A percentile compares a stretch with the other conserved stretches of the same genome.
Evolutionary conservation across 2,888 invertebrate species (phyloP).

Genomic region (Sphinx pinastri): DNA sequence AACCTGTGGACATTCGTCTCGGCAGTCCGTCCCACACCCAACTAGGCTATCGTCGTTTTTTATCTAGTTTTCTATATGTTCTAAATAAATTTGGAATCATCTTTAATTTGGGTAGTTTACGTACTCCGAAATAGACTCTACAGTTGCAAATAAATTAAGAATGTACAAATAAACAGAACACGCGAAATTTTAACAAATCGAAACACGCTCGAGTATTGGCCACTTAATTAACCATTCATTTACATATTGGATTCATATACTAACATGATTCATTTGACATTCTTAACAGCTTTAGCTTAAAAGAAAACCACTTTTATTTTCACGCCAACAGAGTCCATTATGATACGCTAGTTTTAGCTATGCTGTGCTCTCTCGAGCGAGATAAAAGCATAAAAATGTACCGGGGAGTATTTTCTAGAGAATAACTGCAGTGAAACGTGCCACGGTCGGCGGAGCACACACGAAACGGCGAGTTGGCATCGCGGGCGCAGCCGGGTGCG

Average conservation of each 20-base stretch:
- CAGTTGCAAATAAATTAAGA: background rate
- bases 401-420: constrained; percentile 70
- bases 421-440: constrained; percentile 82
- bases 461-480: constrained; percentile 50
- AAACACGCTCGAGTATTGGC: constrained; percentile 11
- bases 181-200: background rate
- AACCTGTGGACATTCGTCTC: too few species aligned
- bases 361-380: constrained; percentile 66
- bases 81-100: too few species aligned
- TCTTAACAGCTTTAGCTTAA: background rate
- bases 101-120: too few species aligned
- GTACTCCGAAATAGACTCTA: too few species aligned
- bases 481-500: constrained; percentile 29
- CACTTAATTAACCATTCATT: constrained; percentile 33
- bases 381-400: constrained; percentile 76
- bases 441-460: constrained; percentile 66
- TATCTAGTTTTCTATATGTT: too few species aligned
- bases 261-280: constrained; percentile 35
- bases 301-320: constrained; percentile 72
- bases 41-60: too few species aligned
- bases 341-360: constrained; percentile 43
- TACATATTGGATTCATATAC: constrained; percentile 41
- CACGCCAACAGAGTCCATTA: constrained; percentile 53
- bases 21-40: too few species aligned
- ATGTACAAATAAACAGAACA: constrained; percentile 1